phyloP scores from a whole-genome alignment of 2,888 invertebrate genomes.

The Lamellibrachia columna region DNA sequence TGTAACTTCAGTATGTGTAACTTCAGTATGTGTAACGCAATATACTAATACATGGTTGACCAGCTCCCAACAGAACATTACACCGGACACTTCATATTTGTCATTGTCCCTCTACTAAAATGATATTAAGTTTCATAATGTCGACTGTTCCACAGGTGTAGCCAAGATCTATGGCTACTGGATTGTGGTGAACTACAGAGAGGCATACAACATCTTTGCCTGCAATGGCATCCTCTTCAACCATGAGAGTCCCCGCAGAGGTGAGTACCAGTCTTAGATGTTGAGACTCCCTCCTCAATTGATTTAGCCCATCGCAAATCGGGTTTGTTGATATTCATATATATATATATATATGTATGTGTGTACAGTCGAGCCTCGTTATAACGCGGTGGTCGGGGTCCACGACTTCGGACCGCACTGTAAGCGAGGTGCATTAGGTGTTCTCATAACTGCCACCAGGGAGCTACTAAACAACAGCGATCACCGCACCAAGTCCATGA shows the following conservation, averaged over 20 bases:
- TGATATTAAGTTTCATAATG: not conserved
- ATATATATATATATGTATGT: too few species aligned
- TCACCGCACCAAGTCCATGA: too few species aligned
- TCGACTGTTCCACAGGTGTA: constrained; percentile 50
- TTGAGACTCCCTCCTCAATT: not conserved
- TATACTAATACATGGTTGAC: not conserved
- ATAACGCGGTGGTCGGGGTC: too few species aligned
- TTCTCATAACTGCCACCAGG: too few species aligned
- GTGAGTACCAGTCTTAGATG: constrained; percentile 71
- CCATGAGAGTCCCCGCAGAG: constrained; percentile 66
- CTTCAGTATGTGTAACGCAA: not conserved
- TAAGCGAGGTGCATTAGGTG: too few species aligned
- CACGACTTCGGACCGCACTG: too few species aligned
- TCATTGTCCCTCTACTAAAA: not conserved
- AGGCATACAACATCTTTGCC: constrained; percentile 65
- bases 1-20: too few species aligned
- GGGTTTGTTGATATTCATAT: too few species aligned
- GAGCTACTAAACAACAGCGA: too few species aligned
- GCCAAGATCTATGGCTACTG: constrained; percentile 67
- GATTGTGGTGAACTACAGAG: constrained; percentile 65
- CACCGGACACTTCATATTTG: not conserved
- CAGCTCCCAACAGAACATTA: not conserved
- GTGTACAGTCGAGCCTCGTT: too few species aligned
- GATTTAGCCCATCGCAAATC: too few species aligned
- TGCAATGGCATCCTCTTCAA: constrained; percentile 67